These are phyloP conservation scores for Ganaspis brasiliensis DNA, from an alignment of 2,888 invertebrate genomes.

Conservation along the genomic window DNA sequence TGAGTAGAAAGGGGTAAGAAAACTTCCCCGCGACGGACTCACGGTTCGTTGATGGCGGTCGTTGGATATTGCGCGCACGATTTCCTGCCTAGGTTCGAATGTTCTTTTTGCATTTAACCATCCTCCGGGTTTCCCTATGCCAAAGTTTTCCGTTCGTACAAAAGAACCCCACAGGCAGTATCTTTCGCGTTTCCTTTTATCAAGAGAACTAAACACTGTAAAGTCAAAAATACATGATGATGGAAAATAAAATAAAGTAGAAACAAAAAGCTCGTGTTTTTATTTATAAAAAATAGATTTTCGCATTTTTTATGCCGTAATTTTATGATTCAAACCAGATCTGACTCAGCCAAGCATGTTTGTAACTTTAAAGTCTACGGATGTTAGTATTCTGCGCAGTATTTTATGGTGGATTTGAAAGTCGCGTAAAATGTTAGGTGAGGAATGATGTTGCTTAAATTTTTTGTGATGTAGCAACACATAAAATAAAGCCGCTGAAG, in stretches of 20 bases:
- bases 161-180: conserved; percentile 26
- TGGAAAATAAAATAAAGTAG: neutral
- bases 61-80: conserved; percentile 68
- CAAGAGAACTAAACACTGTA: conserved; percentile 29
- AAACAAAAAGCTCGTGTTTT: neutral
- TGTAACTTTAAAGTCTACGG: too few relatives aligned
- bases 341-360: too few relatives aligned
- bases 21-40: conserved; percentile 48
- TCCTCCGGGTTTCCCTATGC: conserved; percentile 50
- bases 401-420: too few relatives aligned
- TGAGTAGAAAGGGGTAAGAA: conserved; percentile 31
- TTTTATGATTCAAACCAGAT: too few relatives aligned
- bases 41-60: conserved; percentile 57
- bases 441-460: too few relatives aligned
- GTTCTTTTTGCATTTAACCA: conserved; percentile 54
- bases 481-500: too few relatives aligned
- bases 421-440: too few relatives aligned
- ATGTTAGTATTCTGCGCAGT: too few relatives aligned
- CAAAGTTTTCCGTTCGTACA: conserved; percentile 51
- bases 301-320: too few relatives aligned
- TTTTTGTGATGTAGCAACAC: too few relatives aligned
- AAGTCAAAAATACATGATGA: conserved; percentile 9
- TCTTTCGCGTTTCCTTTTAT: neutral
- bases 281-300: too few relatives aligned
- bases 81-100: conserved; percentile 62